These are phyloP conservation scores for Oligia strigilis DNA, from an alignment of 2,888 invertebrate species.

Conservation along the genomic window DNA sequence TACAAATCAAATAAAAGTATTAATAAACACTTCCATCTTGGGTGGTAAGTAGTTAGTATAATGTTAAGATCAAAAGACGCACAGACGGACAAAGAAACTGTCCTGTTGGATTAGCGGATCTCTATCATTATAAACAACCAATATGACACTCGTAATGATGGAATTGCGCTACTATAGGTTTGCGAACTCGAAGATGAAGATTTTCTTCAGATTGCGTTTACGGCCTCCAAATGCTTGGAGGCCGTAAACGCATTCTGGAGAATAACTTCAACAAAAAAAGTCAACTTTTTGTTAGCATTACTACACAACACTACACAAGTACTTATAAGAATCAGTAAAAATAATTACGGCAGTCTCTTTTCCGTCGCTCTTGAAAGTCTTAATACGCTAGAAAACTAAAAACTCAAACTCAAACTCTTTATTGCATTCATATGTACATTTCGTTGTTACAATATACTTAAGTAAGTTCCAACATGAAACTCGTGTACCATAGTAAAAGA, in stretches of 20 bases:
- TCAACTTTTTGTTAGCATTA: no score
- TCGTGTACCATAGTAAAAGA: not conserved
- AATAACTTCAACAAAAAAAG: no score
- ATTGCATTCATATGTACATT: no score
- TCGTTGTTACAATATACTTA: no score
- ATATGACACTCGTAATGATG: conserved; percentile 70
- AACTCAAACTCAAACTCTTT: no score
- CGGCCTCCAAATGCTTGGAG: not conserved
- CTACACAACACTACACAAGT: no score
- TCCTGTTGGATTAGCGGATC: conserved; percentile 57
- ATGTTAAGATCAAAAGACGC: conserved; percentile 69
- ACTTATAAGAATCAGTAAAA: not conserved
- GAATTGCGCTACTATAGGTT: conserved; percentile 57
- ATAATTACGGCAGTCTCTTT: not conserved
- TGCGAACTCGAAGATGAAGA: conserved; percentile 43
- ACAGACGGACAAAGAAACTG: conserved; percentile 55
- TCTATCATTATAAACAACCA: conserved; percentile 71
- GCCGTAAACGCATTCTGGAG: no score
- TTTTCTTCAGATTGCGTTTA: not conserved
- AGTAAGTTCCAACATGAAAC: not conserved
- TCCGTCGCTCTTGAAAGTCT: not conserved
- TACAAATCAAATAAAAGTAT: conserved; percentile 41
- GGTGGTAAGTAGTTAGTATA: conserved; percentile 66
- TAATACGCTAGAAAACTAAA: no score
- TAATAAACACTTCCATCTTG: conserved; percentile 60